A percentile compares a stretch with the other conserved stretches of the same genome.
Evolutionary conservation across 2,113 vertebrate genomes (phyloP).

Genomic region (Thamnophis sirtalis): DNA sequence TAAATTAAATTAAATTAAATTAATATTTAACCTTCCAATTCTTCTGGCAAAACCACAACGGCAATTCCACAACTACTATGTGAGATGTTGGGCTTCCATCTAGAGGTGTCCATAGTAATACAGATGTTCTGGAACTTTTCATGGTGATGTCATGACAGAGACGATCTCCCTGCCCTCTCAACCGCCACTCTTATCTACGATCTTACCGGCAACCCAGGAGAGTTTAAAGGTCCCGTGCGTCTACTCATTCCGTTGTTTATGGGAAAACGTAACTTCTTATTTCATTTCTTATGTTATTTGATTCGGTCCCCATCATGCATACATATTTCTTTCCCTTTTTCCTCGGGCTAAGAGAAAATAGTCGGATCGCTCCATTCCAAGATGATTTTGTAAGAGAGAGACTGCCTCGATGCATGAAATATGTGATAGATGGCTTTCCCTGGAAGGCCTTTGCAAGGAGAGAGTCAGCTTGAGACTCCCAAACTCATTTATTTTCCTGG

Average conservation of each 20-base stretch:
- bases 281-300: background rate
- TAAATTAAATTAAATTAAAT: too few species aligned
- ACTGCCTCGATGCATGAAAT: background rate
- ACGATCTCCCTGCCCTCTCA: background rate
- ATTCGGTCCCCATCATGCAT: background rate
- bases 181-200: background rate
- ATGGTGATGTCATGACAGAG: background rate
- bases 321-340: background rate
- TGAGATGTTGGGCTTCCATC: background rate
- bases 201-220: background rate
- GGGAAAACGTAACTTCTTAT: background rate
- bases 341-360: background rate
- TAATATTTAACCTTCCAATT: too few species aligned
- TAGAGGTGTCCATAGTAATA: background rate
- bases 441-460: background rate
- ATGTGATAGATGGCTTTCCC: background rate
- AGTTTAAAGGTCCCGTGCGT: background rate
- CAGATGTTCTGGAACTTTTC: background rate
- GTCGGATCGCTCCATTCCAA: background rate
- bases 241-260: background rate
- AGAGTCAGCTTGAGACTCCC: background rate
- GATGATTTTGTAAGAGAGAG: background rate
- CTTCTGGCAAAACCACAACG: background rate
- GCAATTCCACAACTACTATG: too few species aligned
- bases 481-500: slow-evolving; percentile 16